Percentiles rank a stretch among this genome's conserved stretches.
These are phyloP conservation scores for Solenopsis fugax DNA, from an alignment of 1,140 invertebrate species.

Conservation along the genomic window DNA sequence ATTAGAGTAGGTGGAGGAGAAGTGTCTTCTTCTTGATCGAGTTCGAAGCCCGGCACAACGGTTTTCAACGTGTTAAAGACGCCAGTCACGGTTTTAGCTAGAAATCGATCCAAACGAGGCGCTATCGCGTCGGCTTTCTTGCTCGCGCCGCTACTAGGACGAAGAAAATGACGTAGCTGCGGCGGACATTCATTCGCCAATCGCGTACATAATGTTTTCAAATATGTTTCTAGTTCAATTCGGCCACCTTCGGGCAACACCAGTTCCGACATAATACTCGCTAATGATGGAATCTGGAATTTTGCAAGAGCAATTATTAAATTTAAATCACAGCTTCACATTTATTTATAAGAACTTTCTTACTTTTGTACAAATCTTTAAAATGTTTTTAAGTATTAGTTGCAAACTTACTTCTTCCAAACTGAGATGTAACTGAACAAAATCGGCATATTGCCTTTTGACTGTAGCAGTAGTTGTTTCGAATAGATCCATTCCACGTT, in stretches of 20 bases:
- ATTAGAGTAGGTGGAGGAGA: constrained; percentile 80
- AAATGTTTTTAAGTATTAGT: not conserved
- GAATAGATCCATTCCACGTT: constrained; percentile 82
- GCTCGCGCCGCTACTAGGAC: constrained; percentile 79
- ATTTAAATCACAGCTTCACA: not conserved
- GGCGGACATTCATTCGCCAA: constrained; percentile 80
- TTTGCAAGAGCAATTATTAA: not conserved
- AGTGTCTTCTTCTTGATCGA: constrained; percentile 82
- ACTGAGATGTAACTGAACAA: constrained; percentile 81
- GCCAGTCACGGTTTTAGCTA: constrained; percentile 84
- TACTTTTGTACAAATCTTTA: not conserved
- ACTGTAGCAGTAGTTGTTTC: constrained; percentile 84
- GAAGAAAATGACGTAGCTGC: constrained; percentile 82
- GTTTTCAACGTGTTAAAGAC: constrained; percentile 84
- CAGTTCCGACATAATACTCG: constrained; percentile 79
- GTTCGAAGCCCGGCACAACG: constrained; percentile 84
- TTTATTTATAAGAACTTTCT: not conserved
- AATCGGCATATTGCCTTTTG: constrained; percentile 82
- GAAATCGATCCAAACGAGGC: constrained; percentile 82
- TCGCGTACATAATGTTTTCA: constrained; percentile 80
- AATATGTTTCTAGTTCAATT: constrained; percentile 82
- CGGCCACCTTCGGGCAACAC: constrained; percentile 82
- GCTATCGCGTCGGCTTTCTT: constrained; percentile 83
- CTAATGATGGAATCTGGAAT: constrained; percentile 78
- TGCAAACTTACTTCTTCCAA: constrained; percentile 78